Percentiles rank a stretch among this genome's conserved stretches.
Evolutionary conservation across 2,888 invertebrate genomes (phyloP).

Genomic region (Brenthis ino): DNA sequence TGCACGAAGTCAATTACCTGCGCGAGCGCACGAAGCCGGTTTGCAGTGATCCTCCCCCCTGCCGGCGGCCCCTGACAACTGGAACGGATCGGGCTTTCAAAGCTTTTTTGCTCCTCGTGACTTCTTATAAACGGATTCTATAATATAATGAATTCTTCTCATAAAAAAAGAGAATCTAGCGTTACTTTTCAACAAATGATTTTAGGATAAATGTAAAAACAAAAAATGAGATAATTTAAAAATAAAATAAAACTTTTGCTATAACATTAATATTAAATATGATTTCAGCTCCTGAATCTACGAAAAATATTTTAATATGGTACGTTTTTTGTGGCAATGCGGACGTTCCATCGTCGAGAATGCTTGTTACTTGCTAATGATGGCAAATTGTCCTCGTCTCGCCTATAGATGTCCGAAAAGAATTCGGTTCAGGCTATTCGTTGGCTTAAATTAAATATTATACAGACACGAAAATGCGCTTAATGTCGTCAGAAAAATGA

Average conservation of each 20-base stretch:
- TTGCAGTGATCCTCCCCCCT: slow-evolving; percentile 54
- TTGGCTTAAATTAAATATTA: slow-evolving; percentile 62
- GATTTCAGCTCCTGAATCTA: slow-evolving; percentile 22
- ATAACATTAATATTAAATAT: not conserved
- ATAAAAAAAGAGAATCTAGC: not conserved
- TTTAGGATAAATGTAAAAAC: no score
- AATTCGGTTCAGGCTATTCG: slow-evolving; percentile 55
- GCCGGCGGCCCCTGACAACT: slow-evolving; percentile 48
- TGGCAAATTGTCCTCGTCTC: slow-evolving; percentile 58
- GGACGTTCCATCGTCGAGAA: slow-evolving; percentile 51
- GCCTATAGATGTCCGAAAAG: slow-evolving; percentile 57
- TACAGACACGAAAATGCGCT: slow-evolving; percentile 52
- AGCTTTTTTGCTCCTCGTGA: slow-evolving; percentile 67
- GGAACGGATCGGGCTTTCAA: slow-evolving; percentile 63
- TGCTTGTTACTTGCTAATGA: slow-evolving; percentile 68
- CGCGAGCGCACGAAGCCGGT: slow-evolving; percentile 75
- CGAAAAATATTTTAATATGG: slow-evolving; percentile 51
- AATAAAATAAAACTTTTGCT: not conserved
- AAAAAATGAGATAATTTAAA: not conserved
- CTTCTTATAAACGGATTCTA: slow-evolving; percentile 46
- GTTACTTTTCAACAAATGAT: not conserved
- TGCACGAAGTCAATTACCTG: slow-evolving; percentile 72
- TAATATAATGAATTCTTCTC: slow-evolving; percentile 43
- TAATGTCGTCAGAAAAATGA: slow-evolving; percentile 43
- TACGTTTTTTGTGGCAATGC: slow-evolving; percentile 52